Evolutionary conservation across 2,797 vertebrate genomes (phyloP), one percentile per base, ranked within the genome.

Genomic region (Heliangelus exortis): DNA sequence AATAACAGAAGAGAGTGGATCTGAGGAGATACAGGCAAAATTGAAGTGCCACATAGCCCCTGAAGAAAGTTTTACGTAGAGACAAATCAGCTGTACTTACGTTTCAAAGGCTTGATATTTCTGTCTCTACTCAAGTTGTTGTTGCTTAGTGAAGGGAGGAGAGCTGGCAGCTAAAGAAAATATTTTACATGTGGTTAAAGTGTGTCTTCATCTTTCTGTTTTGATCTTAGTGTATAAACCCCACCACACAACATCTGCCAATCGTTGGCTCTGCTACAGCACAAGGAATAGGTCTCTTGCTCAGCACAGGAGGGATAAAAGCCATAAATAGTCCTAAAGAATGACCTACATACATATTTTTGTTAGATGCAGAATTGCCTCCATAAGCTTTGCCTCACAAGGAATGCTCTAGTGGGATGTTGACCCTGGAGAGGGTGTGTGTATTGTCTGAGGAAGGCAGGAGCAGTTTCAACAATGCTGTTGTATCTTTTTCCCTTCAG

Each of bases 121-220:
- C 97, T 96, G 8, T 91, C 96, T 95, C 97, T 96, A 11, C 48
- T 86, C 50, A 96, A 73, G 22, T 98, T 97, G 4, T 85, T 97
- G 2, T 94, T 97, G 95, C 78, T 97, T 43, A 93, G 58, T 67
- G 96, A 96, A 80, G 92, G 74, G 69, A 65, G 85, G 48, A 95
- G 97, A 23, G 88, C 63, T 47, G 96, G 94, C 89, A 97, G 91
- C 86, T 93, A 20, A 51, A 96, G 93, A 5, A 94, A 67, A 65
- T 67, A 89, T 50, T 68, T 86, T 34, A 75, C 17, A 55, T 7
- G 48, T 51, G 45, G 74, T 94, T 94, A 86, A 68, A 90, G 13
- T 31, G 33, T 43, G 65, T 51, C 45, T 43, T 69, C 67, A 21
- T 5, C 26, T n/a, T 79, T 54, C 36, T 45, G 10, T 17, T 76